Base-by-base conservation (phyloP, 2,888 invertebrate genomes). In the Mythimna albipuncta region DNA sequence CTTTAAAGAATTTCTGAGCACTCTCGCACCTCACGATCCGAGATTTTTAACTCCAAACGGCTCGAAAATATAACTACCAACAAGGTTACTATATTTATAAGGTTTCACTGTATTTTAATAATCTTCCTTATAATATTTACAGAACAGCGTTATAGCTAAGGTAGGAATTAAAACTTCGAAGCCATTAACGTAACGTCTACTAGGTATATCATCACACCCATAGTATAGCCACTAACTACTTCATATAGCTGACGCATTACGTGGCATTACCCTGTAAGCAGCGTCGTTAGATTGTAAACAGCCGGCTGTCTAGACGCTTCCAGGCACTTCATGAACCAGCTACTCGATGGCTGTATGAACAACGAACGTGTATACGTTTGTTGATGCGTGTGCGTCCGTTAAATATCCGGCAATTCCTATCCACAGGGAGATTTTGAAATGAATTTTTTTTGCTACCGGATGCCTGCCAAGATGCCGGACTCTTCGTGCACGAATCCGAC, bases 331-430 rank as follows among this genome's bases (percentile, higher is more conserved):
- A 50, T 68, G 38, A 57, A 16, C 47, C 32, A 6, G 57, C n/a
- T 21, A 13, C 19, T 67, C 44, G 57, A 55, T 72, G 16, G 10
- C 3, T 54, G 47, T 47, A 50, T 21, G 41, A 1, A 26, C 26
- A 26, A 26, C 26, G 26, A 1, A 26, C 26, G 6, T 54, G 47
- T 47, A 57, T 21, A 50, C 9, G n/a, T 59, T 71, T 78, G 57
- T 78, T 78, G 71, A 73, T 58, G n/a, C 38, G 32, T 69, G 2
- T 58, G 41, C 57, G 50, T 44, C 47, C 52, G 50, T 4, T 52
- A 59, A 21, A 16, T 78, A 35, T 69, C 57, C 70, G 41, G 19
- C 16, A 7, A 44, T 52, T 16, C 1, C 32, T 32, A 50, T 35
- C 69, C 19, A 38, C 21, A 35, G 19, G 13, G 7, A 35, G 55